Percentiles rank a stretch among this genome's conserved stretches.
Conservation (phyloP, 2,888 invertebrate genomes). For the Caenorhabditis sp. region DNA sequence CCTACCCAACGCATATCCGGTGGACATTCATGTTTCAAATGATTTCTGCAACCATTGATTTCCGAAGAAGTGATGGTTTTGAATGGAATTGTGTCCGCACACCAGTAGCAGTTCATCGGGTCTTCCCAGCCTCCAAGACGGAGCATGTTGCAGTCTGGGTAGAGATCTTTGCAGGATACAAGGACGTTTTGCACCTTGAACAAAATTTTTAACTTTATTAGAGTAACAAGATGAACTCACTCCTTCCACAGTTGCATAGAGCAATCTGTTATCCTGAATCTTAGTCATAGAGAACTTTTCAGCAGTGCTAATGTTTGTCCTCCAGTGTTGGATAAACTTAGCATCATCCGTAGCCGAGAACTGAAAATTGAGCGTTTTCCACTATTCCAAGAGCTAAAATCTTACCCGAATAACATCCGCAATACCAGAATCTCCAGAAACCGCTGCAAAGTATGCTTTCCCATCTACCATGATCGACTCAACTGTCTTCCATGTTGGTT, state of each 20-base stretch:
- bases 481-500: neutral
- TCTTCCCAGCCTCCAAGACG: conserved; percentile 63
- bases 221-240: too few species aligned
- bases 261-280: conserved; percentile 16
- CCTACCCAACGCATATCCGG: conserved; percentile 63
- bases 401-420: conserved; percentile 35
- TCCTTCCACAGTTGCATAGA: conserved; percentile 40
- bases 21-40: conserved; percentile 63
- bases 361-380: conserved; percentile 5
- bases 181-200: conserved; percentile 28
- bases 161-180: conserved; percentile 71
- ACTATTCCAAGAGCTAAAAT: too few species aligned
- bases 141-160: conserved; percentile 68
- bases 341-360: conserved; percentile 32
- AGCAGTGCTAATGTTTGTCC: conserved; percentile 20
- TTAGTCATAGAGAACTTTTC: conserved; percentile 34
- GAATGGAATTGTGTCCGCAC: conserved; percentile 63
- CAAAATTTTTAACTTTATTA: too few species aligned
- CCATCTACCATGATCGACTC: conserved; percentile 33
- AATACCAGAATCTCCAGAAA: conserved; percentile 14
- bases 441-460: conserved; percentile 36
- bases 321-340: conserved; percentile 32
- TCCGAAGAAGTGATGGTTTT: conserved; percentile 53
- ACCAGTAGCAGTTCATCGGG: conserved; percentile 75
- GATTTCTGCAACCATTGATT: conserved; percentile 57